Percentiles rank a stretch among this genome's conserved stretches.
phyloP scores from a whole-genome alignment of 1,140 invertebrate genomes.

The Wasmannia auropunctata region DNA sequence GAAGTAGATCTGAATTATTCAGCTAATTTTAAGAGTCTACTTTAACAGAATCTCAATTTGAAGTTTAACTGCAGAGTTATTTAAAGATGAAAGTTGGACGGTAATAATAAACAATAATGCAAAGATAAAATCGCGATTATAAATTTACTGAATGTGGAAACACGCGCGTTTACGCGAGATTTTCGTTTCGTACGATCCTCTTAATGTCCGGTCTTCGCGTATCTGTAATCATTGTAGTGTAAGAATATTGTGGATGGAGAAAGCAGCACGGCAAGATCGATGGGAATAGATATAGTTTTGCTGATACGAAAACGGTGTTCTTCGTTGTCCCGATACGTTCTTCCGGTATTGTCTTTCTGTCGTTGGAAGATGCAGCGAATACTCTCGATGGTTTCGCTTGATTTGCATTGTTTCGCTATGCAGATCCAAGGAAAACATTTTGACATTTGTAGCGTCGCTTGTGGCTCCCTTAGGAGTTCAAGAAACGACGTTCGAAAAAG shows the following conservation, averaged over 20 bases:
- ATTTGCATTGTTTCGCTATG: slow-evolving; percentile 48
- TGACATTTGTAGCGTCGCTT: slow-evolving; percentile 35
- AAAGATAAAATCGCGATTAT: too few species aligned
- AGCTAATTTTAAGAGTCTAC: neutral
- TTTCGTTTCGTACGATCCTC: neutral
- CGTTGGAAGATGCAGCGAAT: slow-evolving; percentile 12
- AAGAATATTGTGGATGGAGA: neutral
- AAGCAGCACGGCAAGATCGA: neutral
- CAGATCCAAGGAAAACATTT: slow-evolving; percentile 44
- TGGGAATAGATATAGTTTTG: neutral
- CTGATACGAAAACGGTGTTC: neutral
- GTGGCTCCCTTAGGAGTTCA: slow-evolving; percentile 37
- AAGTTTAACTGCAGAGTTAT: neutral
- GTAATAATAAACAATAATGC: neutral
- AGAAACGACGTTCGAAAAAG: neutral
- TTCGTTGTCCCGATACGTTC: neutral
- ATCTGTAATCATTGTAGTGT: neutral
- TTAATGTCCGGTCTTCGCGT: neutral
- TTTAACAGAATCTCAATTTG: neutral
- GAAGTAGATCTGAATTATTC: slow-evolving; percentile 7
- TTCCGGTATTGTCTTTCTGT: neutral
- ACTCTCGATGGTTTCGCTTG: slow-evolving; percentile 15
- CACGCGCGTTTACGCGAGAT: neutral
- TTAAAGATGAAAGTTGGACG: neutral
- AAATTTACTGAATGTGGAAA: neutral